Base-by-base conservation (phyloP, 1,140 invertebrate genomes). In the Drosophila asahinai region DNA sequence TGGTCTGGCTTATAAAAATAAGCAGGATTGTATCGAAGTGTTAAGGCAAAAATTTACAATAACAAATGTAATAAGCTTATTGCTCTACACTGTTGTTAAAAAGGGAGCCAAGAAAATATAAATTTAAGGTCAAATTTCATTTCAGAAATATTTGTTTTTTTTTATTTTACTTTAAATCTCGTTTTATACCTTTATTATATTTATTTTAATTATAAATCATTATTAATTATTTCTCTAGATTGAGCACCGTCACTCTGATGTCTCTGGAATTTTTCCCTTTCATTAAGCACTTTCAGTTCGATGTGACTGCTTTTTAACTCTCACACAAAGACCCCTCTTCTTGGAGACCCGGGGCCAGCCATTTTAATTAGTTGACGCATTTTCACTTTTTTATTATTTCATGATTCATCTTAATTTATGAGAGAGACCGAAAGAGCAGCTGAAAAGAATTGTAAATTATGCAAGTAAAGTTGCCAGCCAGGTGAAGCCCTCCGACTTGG, bases 381-480 rank as follows among this genome's bases (percentile, higher is more conserved):
- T 83, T 75, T 71, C 51, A 48, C 59, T 77, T 81, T 81, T 82
- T 68, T 51, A 65, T 64, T 77, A 71, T 81, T 54, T 72, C 60
- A 76, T 86, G 78, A 86, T 82, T 86, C 77, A 86, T 79, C 79
- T 75, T 70, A 79, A 86, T 77, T 84, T 81, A 78, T 86, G 77
- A 54, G 71, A 45, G 43, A 38, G 19, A 14, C 33, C 73, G 15
- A 40, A 49, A 51, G 22, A 57, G 58, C 76, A 55, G 22, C 33
- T 36, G 25, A 38, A 57, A 72, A 65, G 61, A 79, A 73, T 72
- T 84, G 78, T 90, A 84, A 89, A 78, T 87, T 83, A 84, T 84
- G 84, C 81, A 82, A 64, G 61, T 61, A 67, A 82, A 86, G 70
- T 75, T 77, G 61, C 68, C 60, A 64, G 19, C 55, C 73, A 63